Conservation (phyloP, 1,140 invertebrate genomes). For the Drosophila ironensis region DNA sequence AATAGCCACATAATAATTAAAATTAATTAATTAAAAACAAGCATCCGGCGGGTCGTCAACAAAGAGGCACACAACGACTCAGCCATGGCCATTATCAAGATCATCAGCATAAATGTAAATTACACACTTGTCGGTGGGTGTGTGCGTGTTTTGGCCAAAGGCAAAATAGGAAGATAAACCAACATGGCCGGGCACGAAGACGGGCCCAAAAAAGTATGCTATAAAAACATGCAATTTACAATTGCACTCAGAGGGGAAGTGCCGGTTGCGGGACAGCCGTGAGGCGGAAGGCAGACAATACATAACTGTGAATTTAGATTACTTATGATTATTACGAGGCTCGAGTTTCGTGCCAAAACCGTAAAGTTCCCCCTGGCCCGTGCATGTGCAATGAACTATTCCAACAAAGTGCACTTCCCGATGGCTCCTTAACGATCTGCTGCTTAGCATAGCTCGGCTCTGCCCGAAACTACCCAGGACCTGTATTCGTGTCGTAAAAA, state of each 20-base stretch:
- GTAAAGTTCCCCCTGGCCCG: constrained; percentile 25
- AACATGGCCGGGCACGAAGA: constrained; percentile 24
- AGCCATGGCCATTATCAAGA: constrained; percentile 36
- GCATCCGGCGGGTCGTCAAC: neutral
- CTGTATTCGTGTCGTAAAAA: constrained; percentile 18
- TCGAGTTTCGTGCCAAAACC: constrained; percentile 41
- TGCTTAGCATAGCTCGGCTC: constrained; percentile 31
- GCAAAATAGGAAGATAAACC: constrained; percentile 19
- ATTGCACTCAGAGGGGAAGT: constrained; percentile 22
- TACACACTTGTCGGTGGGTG: constrained; percentile 38
- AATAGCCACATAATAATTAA: constrained; percentile 31
- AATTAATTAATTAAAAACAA: constrained; percentile 46
- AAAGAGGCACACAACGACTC: constrained; percentile 4
- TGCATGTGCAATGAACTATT: constrained; percentile 47
- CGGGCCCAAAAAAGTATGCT: constrained; percentile 27
- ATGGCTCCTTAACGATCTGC: constrained; percentile 30
- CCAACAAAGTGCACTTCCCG: constrained; percentile 32
- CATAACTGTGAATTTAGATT: constrained; percentile 58
- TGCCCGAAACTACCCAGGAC: neutral
- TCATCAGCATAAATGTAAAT: constrained; percentile 59
- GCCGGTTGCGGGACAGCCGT: neutral
- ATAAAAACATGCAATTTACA: constrained; percentile 45
- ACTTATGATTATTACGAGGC: constrained; percentile 67
- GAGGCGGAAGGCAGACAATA: constrained; percentile 26
- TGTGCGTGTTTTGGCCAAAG: constrained; percentile 6